Base-by-base conservation (phyloP, 2,113 vertebrate species). In the Hylia prasina region DNA sequence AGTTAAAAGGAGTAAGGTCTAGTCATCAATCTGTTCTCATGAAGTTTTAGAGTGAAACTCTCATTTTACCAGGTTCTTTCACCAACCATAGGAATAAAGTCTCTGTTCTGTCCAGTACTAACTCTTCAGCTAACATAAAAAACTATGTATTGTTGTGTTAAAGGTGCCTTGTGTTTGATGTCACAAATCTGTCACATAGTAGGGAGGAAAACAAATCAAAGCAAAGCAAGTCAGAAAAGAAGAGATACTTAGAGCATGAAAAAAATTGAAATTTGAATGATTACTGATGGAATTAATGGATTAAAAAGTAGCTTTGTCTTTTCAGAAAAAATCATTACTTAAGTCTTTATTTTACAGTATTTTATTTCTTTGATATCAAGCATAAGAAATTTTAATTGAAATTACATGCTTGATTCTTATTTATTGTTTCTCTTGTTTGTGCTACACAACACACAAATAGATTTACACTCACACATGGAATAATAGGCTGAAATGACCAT, bases 1-100 rank as follows among this genome's bases (percentile, higher is more conserved):
- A 63, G 30, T 65, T 82, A 83, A 57, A n/a, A 86, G 4, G 20
- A 83, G 3, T 31, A 89, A 40, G 14, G 12, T 33, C 39, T 96
- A 65, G 20, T 73, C 2, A 2, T 85, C 45, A 73, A 6, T 44
- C n/a, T 85, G 44, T 57, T 90, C 33, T 16, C 0, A 0, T 69
- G 33, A 68, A 72, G 6, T 39, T 87, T 93, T 69, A 51, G 10
- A 44, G 9, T n/a, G 13, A 68, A 95, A 60, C 11, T 15, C 11
- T 30, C 8, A 40, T 86, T 91, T 94, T 90, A 7, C 25, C 39
- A 21, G 5, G 6, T 57, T 33, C 39, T 80, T 79, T 57, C 44
- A 68, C 44, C 40, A 69, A 6, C 25, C 19, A 39, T 6, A 48
- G 15, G 40, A 70, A 71, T 60, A 68, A 50, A n/a, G 7, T 18